Percentiles rank a stretch among this genome's conserved stretches.
Evolutionary conservation across 2,888 invertebrate genomes (phyloP).

Genomic region (Linnaemya tessellans): DNA sequence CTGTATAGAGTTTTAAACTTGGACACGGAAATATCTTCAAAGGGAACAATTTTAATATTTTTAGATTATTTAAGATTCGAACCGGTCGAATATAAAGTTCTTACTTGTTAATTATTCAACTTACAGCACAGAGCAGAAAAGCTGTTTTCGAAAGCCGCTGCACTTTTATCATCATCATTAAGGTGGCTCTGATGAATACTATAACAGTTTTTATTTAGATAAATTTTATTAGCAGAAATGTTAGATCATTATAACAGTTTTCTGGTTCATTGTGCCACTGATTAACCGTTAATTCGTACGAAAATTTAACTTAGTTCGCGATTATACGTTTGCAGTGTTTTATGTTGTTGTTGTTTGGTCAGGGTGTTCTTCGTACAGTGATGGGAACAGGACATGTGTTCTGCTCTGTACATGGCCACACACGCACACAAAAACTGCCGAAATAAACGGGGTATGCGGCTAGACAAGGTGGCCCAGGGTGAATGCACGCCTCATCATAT

Average conservation of each 20-base stretch:
- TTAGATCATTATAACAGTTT: conserved; percentile 10
- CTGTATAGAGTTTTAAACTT: no score
- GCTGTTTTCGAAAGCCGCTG: no score
- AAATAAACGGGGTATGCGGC: conserved; percentile 62
- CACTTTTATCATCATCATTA: no score
- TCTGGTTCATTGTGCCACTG: not conserved
- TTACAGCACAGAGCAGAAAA: no score
- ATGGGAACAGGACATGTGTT: conserved; percentile 64
- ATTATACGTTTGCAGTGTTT: not conserved
- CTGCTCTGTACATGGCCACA: not conserved
- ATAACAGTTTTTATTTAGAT: no score
- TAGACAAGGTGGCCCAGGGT: conserved; percentile 74
- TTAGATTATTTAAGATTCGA: no score
- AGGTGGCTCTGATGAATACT: no score
- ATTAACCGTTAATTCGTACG: not conserved
- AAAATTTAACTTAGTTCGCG: not conserved
- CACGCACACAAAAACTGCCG: not conserved
- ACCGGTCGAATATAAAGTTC: no score
- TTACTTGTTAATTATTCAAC: no score
- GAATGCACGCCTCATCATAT: conserved; percentile 73
- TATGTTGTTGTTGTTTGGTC: not conserved
- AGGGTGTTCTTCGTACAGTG: not conserved
- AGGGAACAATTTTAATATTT: no score
- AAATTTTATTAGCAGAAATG: no score
- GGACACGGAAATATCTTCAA: no score